Base-by-base conservation (phyloP, 2,888 invertebrate genomes). In the Thecophora atra region DNA sequence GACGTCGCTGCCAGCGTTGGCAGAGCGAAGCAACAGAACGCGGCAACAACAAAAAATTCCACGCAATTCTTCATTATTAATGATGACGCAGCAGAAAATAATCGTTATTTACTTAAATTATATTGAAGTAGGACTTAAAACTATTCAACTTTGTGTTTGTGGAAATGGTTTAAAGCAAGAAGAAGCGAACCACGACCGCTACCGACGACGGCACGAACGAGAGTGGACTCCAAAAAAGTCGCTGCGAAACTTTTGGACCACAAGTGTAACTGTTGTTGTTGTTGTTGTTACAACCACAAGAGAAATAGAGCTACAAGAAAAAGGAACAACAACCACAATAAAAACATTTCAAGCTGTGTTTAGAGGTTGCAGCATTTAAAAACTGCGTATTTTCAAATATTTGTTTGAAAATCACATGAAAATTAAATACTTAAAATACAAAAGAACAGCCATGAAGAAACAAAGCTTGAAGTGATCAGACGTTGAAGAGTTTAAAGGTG, bases 1-100 rank as follows among this genome's bases (percentile, higher is more conserved):
- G 80, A 78, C 30, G 68, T 74, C 44, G 68, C 74, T 4, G 74
- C 63, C n/a, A 21, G 3, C 7, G 70, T 37, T 1, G 70, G 47
- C 47, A 58, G n/a, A 17, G 28, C 51, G 21, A 62, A 4, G 5
- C 19, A 47, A 11, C 24, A 60, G 44, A 51, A 28, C 8, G 28
- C 5, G 26, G 13, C 19, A 21, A 69, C 19, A 28, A 54, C 19
- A 17, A 4, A 1, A 21, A 54, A 28, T 30, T 21, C 13, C 5
- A 37, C 1, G 19, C 17, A 42, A 37, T 54, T 7, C 44, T 44
- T 44, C 7, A 44, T 13, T 13, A 13, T 44, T 13, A 13, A 44
- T 11, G 13, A 13, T 44, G 44, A 47, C 17, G 15, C 8, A 17
- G 5, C 47, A 17, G n/a, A n/a, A n/a, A n/a, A n/a, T n/a, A n/a